These are phyloP conservation scores for Leptodactylus fuscus DNA, from an alignment of 2,113 vertebrate genomes.

Conservation along the genomic window DNA sequence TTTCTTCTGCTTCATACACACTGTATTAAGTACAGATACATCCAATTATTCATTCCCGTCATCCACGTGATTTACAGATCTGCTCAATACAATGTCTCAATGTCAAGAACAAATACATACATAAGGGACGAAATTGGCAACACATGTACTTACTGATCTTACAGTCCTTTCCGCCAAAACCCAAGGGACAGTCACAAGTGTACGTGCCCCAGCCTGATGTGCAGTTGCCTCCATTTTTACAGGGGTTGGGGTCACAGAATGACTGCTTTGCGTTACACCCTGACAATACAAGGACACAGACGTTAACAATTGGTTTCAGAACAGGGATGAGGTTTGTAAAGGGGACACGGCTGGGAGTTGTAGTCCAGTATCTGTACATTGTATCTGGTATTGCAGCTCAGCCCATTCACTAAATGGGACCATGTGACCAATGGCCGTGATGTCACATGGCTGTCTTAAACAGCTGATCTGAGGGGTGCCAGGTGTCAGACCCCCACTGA, in stretches of 20 bases:
- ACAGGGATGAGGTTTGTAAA: background rate
- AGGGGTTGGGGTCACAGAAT: slow-evolving; percentile 92
- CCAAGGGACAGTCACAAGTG: slow-evolving; percentile 91
- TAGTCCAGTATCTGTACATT: too few relatives aligned
- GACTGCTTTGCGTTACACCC: slow-evolving; percentile 92
- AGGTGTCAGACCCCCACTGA: too few relatives aligned
- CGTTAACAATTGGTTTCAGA: background rate
- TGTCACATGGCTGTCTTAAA: too few relatives aligned
- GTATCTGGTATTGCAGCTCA: too few relatives aligned
- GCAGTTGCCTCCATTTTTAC: slow-evolving; percentile 92
- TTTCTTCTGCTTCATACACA: background rate
- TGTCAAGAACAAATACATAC: background rate
- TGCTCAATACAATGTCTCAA: background rate
- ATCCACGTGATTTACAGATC: background rate
- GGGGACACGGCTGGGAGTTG: background rate
- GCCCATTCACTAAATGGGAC: too few relatives aligned
- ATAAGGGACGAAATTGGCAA: too few relatives aligned
- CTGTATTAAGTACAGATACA: background rate
- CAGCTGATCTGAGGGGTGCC: too few relatives aligned
- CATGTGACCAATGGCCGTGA: too few relatives aligned
- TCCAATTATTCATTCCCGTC: background rate
- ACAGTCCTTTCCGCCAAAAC: slow-evolving; percentile 96
- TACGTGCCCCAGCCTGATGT: slow-evolving; percentile 93
- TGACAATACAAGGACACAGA: slow-evolving; percentile 59
- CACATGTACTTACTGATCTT: slow-evolving; percentile 81